Conservation (phyloP, 1,140 invertebrate species). For the Drosophila sulfurigaster region DNA sequence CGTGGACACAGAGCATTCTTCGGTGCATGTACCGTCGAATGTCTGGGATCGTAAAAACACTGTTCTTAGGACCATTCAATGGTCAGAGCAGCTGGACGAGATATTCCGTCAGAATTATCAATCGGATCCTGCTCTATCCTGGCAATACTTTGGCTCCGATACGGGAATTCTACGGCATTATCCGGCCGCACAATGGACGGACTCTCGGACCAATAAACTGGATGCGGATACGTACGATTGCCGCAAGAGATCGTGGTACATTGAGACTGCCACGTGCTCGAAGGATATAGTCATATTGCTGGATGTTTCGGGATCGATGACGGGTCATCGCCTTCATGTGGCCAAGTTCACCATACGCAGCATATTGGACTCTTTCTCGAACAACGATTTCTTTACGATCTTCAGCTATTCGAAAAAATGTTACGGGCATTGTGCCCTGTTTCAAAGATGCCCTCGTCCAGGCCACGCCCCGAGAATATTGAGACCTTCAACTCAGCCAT, state of each 20-base stretch:
- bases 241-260: conserved; percentile 95
- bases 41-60: conserved; percentile 91
- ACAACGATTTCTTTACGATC: conserved; percentile 99
- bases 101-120: conserved; percentile 94
- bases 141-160: conserved; percentile 98
- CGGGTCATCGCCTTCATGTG: conserved; percentile 90
- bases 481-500: conserved; percentile 90
- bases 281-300: conserved; percentile 98
- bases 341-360: conserved; percentile 91
- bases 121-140: conserved; percentile 94
- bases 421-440: conserved; percentile 90
- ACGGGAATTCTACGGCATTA: conserved; percentile 96
- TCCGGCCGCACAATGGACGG: conserved; percentile 89
- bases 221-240: conserved; percentile 92
- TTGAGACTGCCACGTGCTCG: conserved; percentile 98
- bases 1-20: conserved; percentile 93
- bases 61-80: conserved; percentile 91
- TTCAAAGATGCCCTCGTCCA: conserved; percentile 94
- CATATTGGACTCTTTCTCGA: conserved; percentile 97
- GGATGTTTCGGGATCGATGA: conserved; percentile 99
- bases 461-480: conserved; percentile 96
- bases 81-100: conserved; percentile 94
- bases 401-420: conserved; percentile 90
- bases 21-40: conserved; percentile 97
- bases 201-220: conserved; percentile 85